Evolutionary conservation across 2,888 invertebrate species (phyloP).

Genomic region (Torymus tubicola): DNA sequence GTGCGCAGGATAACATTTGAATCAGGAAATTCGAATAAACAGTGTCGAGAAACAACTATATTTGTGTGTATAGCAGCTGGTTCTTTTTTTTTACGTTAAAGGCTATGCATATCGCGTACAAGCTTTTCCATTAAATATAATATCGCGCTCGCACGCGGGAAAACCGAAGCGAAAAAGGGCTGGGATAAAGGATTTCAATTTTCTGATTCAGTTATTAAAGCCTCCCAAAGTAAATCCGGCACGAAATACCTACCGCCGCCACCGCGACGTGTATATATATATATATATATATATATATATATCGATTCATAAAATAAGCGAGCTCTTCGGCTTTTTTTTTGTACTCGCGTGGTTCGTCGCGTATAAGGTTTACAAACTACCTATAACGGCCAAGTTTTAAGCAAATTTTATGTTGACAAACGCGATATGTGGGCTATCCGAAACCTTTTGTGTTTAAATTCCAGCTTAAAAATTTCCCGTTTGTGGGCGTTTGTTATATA

Average conservation of each 20-base stretch:
- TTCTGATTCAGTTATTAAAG: slow-evolving; percentile 45
- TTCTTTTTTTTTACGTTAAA: too few relatives aligned
- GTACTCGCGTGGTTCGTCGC: too few relatives aligned
- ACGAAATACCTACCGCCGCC: neutral
- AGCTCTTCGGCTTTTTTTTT: slow-evolving; percentile 2
- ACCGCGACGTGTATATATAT: neutral
- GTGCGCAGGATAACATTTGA: too few relatives aligned
- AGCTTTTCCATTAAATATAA: neutral
- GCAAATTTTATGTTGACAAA: slow-evolving; percentile 22
- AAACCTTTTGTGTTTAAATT: slow-evolving; percentile 15
- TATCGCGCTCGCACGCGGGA: neutral
- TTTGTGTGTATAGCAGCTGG: too few relatives aligned
- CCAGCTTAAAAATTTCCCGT: neutral
- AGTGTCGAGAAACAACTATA: too few relatives aligned
- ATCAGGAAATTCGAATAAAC: too few relatives aligned
- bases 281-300: neutral
- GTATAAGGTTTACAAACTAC: too few relatives aligned
- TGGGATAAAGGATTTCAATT: slow-evolving; percentile 40
- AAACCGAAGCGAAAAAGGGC: slow-evolving; percentile 1
- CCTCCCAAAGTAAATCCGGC: slow-evolving; percentile 28
- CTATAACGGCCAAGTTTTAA: neutral
- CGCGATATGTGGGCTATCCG: neutral
- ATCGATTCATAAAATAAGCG: slow-evolving; percentile 37
- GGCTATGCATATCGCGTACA: too few relatives aligned
- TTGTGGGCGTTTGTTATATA: neutral